phyloP scores from a whole-genome alignment of 2,113 vertebrate species.

The Speoplatyrhinus poulsoni region DNA sequence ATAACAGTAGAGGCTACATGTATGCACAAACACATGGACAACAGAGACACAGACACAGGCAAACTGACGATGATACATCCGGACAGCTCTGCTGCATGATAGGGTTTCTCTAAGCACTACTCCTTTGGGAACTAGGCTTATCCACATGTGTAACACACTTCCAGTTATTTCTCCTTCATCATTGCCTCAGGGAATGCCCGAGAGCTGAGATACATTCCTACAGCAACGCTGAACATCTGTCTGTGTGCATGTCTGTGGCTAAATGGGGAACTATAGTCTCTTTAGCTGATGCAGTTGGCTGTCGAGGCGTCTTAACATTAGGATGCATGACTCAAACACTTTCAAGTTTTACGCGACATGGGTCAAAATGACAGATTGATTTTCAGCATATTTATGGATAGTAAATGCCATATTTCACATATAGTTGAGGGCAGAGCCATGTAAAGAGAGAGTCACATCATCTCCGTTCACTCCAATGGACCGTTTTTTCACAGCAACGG shows the following conservation, averaged over 20 bases:
- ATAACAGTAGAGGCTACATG: background rate
- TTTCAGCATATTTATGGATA: no score
- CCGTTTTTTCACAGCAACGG: no score
- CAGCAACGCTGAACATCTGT: constrained; percentile 59
- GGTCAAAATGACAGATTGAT: no score
- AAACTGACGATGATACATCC: constrained; percentile 7
- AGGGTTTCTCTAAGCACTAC: constrained; percentile 27
- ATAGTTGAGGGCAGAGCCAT: no score
- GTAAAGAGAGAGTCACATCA: no score
- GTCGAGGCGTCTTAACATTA: no score
- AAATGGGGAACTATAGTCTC: constrained; percentile 22
- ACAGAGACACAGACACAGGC: background rate
- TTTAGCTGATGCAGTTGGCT: background rate
- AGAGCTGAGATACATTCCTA: constrained; percentile 44
- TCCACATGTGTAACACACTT: constrained; percentile 46
- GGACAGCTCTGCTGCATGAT: constrained; percentile 26
- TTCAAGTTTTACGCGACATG: no score
- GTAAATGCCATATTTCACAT: no score
- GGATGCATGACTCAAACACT: no score
- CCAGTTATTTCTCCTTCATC: constrained; percentile 16
- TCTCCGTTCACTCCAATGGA: no score
- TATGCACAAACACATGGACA: background rate
- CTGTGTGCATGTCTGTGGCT: constrained; percentile 23
- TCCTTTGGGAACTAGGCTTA: constrained; percentile 33
- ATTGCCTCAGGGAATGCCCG: constrained; percentile 34